Conservation (phyloP, 2,113 vertebrate species). For the Brachyhypopomus occidentalis region DNA sequence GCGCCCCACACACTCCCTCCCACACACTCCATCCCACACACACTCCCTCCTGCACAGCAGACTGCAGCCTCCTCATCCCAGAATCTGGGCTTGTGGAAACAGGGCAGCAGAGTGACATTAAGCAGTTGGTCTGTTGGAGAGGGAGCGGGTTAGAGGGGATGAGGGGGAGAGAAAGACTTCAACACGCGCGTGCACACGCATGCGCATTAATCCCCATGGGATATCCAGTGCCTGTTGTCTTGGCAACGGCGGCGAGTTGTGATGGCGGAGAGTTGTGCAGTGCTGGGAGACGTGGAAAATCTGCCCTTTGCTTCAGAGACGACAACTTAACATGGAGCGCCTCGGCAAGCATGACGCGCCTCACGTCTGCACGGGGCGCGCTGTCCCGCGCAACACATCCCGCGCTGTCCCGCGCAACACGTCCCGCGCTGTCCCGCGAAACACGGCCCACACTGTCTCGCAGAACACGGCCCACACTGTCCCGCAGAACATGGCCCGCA, state of each 20-base stretch:
- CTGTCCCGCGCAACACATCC: not conserved
- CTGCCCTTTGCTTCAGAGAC: conserved; percentile 41
- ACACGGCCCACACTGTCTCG: too few relatives aligned
- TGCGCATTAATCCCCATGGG: conserved; percentile 45
- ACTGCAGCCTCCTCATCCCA: conserved; percentile 54
- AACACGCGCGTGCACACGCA: conserved; percentile 19
- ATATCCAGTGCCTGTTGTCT: conserved; percentile 55
- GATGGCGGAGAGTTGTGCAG: conserved; percentile 46
- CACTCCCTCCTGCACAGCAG: too few relatives aligned
- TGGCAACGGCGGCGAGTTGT: conserved; percentile 57
- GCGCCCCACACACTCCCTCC: conserved; percentile 12
- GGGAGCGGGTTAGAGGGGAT: not conserved
- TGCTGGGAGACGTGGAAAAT: conserved; percentile 29
- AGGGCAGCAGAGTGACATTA: conserved; percentile 45
- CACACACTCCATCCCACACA: conserved; percentile 28
- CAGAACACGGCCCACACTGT: too few relatives aligned
- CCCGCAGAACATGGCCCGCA: too few relatives aligned
- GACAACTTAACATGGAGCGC: conserved; percentile 8
- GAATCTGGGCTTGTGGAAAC: conserved; percentile 39
- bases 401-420: too few relatives aligned
- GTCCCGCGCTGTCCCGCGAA: not conserved
- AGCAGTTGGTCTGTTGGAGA: conserved; percentile 52
- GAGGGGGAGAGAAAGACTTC: conserved; percentile 34
- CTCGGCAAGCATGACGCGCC: not conserved
- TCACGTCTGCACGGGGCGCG: conserved; percentile 12